Evolutionary conservation across 1,140 invertebrate genomes (phyloP).

Genomic region (Pentalonia nigronervosa): DNA sequence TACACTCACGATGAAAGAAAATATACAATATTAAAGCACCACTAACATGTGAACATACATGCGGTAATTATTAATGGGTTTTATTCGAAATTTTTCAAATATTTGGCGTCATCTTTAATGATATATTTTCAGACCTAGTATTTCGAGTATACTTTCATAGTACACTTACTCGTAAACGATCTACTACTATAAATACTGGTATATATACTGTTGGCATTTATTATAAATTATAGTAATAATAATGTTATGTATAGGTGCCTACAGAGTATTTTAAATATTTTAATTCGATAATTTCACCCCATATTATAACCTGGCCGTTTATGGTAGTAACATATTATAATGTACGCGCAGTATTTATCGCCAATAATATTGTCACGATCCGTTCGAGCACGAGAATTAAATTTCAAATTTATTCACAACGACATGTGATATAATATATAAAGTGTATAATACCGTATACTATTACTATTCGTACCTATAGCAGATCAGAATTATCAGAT

Average conservation of each 20-base stretch:
- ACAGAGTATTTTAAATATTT: background rate
- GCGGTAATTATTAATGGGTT: no score
- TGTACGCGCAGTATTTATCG: background rate
- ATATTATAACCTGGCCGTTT: background rate
- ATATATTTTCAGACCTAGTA: background rate
- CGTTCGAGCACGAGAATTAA: slow-evolving; percentile 30
- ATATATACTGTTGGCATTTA: background rate
- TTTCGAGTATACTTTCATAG: background rate
- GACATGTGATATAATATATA: background rate
- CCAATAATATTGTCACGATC: background rate
- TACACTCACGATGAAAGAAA: no score
- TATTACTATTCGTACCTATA: background rate
- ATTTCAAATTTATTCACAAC: slow-evolving; percentile 22
- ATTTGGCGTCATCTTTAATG: background rate
- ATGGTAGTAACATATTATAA: background rate
- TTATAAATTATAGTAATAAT: background rate
- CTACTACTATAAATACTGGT: background rate
- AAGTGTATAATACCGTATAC: background rate
- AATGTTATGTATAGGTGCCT: background rate
- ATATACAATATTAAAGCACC: no score
- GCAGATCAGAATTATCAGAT: background rate
- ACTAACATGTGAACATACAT: no score
- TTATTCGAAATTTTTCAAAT: no score
- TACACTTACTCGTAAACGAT: background rate
- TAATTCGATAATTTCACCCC: background rate